Conservation (phyloP, 92 coral and sea anemone genomes). For the Muricea muricata region DNA sequence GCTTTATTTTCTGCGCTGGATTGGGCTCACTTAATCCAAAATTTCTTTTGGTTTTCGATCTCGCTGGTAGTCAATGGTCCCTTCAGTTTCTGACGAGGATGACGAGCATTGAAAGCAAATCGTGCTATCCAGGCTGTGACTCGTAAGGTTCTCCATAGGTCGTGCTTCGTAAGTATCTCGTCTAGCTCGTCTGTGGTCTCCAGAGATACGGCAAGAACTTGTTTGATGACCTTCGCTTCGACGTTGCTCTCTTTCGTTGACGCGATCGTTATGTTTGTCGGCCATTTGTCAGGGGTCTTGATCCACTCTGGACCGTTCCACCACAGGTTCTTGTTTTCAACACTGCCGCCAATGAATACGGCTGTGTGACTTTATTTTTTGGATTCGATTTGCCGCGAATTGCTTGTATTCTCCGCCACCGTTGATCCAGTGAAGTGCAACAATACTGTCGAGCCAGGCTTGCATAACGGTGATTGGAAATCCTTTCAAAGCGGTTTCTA, state of each 20-base stretch:
- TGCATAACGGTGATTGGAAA: background rate
- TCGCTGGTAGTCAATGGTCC: constrained; percentile 68
- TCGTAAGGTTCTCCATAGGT: constrained; percentile 37
- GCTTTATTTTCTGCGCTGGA: background rate
- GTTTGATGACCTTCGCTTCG: constrained; percentile 5
- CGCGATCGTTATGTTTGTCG: background rate
- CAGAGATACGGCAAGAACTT: constrained; percentile 41
- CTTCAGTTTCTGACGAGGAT: background rate
- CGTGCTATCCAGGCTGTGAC: constrained; percentile 53
- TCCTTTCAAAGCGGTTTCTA: background rate
- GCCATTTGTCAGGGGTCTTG: background rate
- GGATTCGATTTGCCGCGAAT: constrained; percentile 7
- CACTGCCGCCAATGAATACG: constrained; percentile 13
- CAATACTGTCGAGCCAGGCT: constrained; percentile 14
- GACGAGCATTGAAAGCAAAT: constrained; percentile 30
- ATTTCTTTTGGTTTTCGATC: too few species aligned
- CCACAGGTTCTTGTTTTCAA: background rate
- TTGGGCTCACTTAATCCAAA: too few species aligned
- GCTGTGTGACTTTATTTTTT: background rate
- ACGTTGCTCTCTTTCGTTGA: background rate
- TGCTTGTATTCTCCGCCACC: constrained; percentile 27
- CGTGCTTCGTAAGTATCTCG: constrained; percentile 21
- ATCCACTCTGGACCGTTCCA: constrained; percentile 7
- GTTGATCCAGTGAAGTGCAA: constrained; percentile 10
- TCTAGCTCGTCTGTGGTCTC: constrained; percentile 51